A percentile compares a stretch with the other conserved stretches of the same genome.
Conservation (phyloP, 2,113 vertebrate species). For the Pteruthius melanotis region DNA sequence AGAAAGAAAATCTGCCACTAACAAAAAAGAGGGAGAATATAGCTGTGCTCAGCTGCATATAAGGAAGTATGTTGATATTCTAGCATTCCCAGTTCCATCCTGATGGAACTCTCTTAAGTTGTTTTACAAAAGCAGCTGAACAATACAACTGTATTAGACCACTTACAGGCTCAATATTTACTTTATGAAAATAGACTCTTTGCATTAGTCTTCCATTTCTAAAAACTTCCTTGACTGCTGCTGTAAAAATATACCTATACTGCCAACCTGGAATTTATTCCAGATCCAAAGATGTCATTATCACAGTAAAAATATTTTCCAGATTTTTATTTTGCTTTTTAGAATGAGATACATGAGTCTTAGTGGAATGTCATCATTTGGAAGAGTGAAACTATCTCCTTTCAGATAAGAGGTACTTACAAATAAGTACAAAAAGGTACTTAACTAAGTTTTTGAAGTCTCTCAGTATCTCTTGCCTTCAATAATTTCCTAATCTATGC, state of each 20-base stretch:
- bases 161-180: background rate
- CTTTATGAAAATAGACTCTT: background rate
- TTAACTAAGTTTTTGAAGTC: background rate
- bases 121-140: background rate
- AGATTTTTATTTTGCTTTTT: background rate
- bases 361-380: background rate
- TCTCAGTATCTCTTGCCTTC: background rate
- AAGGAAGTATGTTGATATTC: background rate
- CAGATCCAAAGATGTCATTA: background rate
- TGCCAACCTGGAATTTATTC: background rate
- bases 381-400: background rate
- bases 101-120: background rate
- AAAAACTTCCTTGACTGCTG: background rate
- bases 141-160: background rate
- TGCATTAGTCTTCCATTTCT: background rate
- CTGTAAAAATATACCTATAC: background rate
- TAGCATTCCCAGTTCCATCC: background rate
- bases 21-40: background rate
- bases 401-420: background rate
- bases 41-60: background rate
- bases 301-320: background rate
- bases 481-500: background rate
- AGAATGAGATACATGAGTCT: background rate
- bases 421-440: background rate
- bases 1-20: background rate